Evolutionary conservation across 2,888 invertebrate genomes (phyloP).

Genomic region (Venustoraphidia nigricollis): DNA sequence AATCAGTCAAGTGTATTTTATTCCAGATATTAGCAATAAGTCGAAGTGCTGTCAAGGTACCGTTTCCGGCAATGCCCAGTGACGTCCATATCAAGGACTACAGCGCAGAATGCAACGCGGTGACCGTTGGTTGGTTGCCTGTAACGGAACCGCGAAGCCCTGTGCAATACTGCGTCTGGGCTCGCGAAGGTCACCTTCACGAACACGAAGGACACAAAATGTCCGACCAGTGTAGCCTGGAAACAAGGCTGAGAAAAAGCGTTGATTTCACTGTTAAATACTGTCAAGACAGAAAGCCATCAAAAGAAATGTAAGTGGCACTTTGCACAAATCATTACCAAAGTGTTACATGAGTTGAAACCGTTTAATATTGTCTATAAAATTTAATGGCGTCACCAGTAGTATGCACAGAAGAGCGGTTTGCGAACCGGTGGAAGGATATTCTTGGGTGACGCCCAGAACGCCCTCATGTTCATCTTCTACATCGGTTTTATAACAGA

Average conservation of each 20-base stretch:
- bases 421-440: too few species aligned
- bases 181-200: constrained; percentile 22
- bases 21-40: constrained; percentile 34
- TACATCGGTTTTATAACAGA: too few species aligned
- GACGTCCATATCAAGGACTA: constrained; percentile 35
- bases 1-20: background rate
- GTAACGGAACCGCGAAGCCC: constrained; percentile 27
- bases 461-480: too few species aligned
- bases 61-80: constrained; percentile 36
- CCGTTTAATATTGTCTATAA: background rate
- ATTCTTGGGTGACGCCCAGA: too few species aligned
- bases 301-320: constrained; percentile 10
- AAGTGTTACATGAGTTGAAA: background rate
- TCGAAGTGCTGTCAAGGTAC: constrained; percentile 23
- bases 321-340: constrained; percentile 1
- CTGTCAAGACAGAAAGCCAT: constrained; percentile 20
- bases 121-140: constrained; percentile 40
- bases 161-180: constrained; percentile 26
- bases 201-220: constrained; percentile 20
- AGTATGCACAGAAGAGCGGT: too few species aligned
- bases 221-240: constrained; percentile 31
- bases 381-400: too few species aligned
- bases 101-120: constrained; percentile 32
- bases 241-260: constrained; percentile 25
- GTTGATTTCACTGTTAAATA: constrained; percentile 24